Base-by-base conservation (phyloP, 1,140 invertebrate genomes). In the Euura lappo region DNA sequence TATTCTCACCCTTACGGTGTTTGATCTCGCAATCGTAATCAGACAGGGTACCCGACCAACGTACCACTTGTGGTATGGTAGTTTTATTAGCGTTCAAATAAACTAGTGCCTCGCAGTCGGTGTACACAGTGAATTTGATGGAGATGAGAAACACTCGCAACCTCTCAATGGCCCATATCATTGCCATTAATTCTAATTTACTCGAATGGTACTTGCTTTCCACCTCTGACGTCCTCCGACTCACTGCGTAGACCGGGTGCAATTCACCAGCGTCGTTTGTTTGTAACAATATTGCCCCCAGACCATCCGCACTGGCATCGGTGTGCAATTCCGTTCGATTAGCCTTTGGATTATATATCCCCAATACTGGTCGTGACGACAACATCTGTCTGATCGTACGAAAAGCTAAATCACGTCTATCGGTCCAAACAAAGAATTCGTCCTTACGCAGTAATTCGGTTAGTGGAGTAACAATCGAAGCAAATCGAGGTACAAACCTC, bases 311-410 rank as follows among this genome's bases (percentile, higher is more conserved):
- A 65, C 79, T 79, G 0, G 83, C 81, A 74, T 83, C 80, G 0
- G 81, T 82, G 68, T 86, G 84, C 4, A 85, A 42, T 65, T 86
- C 83, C 0, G 80, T 78, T 4, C 28, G 42, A 44, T 72, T 6
- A 8, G 2, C 44, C 3, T 44, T 76, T 3, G 75, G 72, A 65
- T 80, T 75, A 42, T 72, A 82, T 44, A 75, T 66, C 45, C 72
- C 65, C 10, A 81, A 69, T 47, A 80, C 71, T 3, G 78, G 80
- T 44, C 75, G 73, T 43, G 69, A 71, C 7, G 64, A 42, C 3
- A 44, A 8, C 47, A 72, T 64, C 65, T 77, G 70, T 2, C 7
- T 70, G 28, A 51, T 7, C 47, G 6, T 11, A 7, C 11, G 6
- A 11, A 51, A 51, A 51, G 47, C 6, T 6, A 6, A 51, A 7